Evolutionary conservation across 1,140 invertebrate genomes (phyloP).

Genomic region (Drosophila mauritiana): DNA sequence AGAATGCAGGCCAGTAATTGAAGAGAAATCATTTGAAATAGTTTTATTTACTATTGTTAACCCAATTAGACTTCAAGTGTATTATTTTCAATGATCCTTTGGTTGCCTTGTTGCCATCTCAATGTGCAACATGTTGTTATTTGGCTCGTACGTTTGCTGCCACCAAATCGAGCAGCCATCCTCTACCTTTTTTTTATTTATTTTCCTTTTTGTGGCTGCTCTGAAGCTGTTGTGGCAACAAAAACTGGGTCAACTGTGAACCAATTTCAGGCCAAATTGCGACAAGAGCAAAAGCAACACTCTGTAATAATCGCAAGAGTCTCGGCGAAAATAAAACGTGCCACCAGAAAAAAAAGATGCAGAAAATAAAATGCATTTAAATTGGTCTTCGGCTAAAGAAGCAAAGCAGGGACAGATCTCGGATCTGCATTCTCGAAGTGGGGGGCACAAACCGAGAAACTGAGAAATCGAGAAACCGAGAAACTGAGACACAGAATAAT

Average conservation of each 20-base stretch:
- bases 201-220: constrained; percentile 3
- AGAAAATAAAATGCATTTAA: constrained; percentile 65
- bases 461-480: neutral
- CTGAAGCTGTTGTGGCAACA: constrained; percentile 35
- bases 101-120: too few species aligned
- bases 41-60: too few species aligned
- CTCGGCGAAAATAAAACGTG: constrained; percentile 52
- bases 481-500: constrained; percentile 4
- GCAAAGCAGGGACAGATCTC: constrained; percentile 33
- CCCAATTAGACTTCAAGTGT: neutral
- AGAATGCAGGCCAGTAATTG: neutral
- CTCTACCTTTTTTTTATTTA: constrained; percentile 3
- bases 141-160: constrained; percentile 6
- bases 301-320: constrained; percentile 46
- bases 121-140: constrained; percentile 22
- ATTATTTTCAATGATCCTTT: neutral
- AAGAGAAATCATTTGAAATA: too few species aligned
- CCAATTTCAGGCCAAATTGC: constrained; percentile 75
- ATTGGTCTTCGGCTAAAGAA: constrained; percentile 32
- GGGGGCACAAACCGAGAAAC: constrained; percentile 31
- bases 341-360: constrained; percentile 39
- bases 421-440: constrained; percentile 46
- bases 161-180: constrained; percentile 37
- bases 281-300: constrained; percentile 42
- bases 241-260: constrained; percentile 71